These are phyloP conservation scores for Dasypolia templi DNA, from an alignment of 2,888 invertebrate genomes.

Conservation along the genomic window DNA sequence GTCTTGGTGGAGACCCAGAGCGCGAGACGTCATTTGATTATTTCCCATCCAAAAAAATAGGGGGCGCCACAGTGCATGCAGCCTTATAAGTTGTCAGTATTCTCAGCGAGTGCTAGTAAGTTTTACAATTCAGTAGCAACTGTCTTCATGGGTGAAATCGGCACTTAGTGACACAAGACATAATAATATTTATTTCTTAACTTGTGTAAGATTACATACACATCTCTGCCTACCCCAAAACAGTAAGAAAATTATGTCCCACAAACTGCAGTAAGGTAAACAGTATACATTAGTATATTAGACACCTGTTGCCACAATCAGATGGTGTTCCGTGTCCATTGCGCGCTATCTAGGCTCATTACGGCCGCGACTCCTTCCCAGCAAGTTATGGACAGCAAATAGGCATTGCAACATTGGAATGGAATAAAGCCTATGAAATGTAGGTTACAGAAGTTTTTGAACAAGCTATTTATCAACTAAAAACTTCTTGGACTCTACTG, in stretches of 20 bases:
- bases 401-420: slow-evolving; percentile 24
- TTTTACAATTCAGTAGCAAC: too few species aligned
- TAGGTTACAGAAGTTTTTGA: neutral
- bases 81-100: too few species aligned
- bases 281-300: slow-evolving; percentile 48
- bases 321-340: slow-evolving; percentile 63
- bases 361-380: slow-evolving; percentile 43
- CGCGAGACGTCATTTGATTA: too few species aligned
- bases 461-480: neutral
- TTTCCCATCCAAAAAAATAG: too few species aligned
- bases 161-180: too few species aligned
- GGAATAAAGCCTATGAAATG: slow-evolving; percentile 32
- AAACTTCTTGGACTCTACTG: neutral
- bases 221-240: neutral
- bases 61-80: too few species aligned
- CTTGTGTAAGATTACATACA: neutral
- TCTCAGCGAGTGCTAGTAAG: too few species aligned
- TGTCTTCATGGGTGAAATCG: too few species aligned
- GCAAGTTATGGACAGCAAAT: slow-evolving; percentile 57
- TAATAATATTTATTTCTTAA: neutral
- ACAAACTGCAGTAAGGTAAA: slow-evolving; percentile 44
- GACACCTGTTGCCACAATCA: slow-evolving; percentile 67
- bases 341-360: slow-evolving; percentile 70
- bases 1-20: too few species aligned
- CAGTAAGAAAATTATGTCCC: neutral